Base-by-base conservation (phyloP, 2,888 invertebrate species). In the Chrysomela aeneicollis region DNA sequence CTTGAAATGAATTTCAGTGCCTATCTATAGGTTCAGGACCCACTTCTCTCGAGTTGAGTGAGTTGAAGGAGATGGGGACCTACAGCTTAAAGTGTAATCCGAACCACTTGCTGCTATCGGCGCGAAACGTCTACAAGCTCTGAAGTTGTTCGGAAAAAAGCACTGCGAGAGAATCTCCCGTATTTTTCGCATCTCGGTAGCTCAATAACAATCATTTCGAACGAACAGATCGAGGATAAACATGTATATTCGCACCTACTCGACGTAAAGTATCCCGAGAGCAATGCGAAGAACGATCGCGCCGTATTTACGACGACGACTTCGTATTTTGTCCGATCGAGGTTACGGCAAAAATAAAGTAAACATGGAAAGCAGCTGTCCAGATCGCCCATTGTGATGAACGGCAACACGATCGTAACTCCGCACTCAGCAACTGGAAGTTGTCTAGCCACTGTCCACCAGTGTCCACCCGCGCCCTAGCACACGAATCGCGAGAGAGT, bases 381-480 rank as follows among this genome's bases (percentile, higher is more conserved):
- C 50, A 66, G 66, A 66, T 66, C 53, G 51, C 62, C 66, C 66
- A 66, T 66, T 62, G 66, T 66, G 66, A 66, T 66, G 66, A 63
- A 53, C 26, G 59, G 50, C 62, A 37, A 66, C 66, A 63, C 12
- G 66, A 47, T 59, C 62, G 66, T 66, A 66, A 66, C 55, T 66
- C 62, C 50, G 37, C 52, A 61, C 53, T 22, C 61, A 26, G 64
- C 64, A 61, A 65, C 65, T 61, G 65, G 61, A 46, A 57, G 57
- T 58, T 57, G 61, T 65, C 61, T 65, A 65, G 65, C 65, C 65
- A 61, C 65, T 58, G 65, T 65, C 58, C 57, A 35, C 55, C 42
- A 58, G 61, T 65, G 61, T 61, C 61, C 61, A 52, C 65, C 61
- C 61, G 58, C 65, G 59, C 49, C 47, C n/a, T 54, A 37, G 15